These are phyloP conservation scores for Chrysotoxum bicinctum DNA, from an alignment of 2,888 invertebrate genomes.

Conservation along the genomic window DNA sequence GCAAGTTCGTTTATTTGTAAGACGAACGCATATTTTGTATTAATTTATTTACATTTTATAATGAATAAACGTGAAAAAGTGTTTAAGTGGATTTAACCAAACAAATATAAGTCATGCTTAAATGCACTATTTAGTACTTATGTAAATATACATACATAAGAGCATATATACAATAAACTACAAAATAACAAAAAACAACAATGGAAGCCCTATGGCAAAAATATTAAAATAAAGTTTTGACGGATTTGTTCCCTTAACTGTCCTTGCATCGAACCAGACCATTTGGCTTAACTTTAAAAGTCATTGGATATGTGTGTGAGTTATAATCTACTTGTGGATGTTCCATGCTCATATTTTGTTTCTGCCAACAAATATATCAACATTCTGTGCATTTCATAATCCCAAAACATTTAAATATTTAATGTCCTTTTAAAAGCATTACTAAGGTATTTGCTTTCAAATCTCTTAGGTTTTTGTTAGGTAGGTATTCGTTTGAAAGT, in stretches of 20 bases:
- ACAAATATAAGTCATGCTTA: no score
- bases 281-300: slow-evolving; percentile 64
- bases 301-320: slow-evolving; percentile 9
- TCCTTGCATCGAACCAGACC: slow-evolving; percentile 20
- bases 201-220: background rate
- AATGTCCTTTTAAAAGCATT: slow-evolving; percentile 76
- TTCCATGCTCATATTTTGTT: slow-evolving; percentile 18
- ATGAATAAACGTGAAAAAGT: no score
- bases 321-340: slow-evolving; percentile 52
- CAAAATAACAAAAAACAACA: background rate
- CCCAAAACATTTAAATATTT: slow-evolving; percentile 76
- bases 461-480: slow-evolving; percentile 41
- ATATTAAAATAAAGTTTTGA: background rate
- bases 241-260: slow-evolving; percentile 44
- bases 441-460: slow-evolving; percentile 59
- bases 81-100: no score
- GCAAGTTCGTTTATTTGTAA: no score
- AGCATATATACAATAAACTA: no score
- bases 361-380: slow-evolving; percentile 28
- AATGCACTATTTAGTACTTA: no score
- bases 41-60: no score
- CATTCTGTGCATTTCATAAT: slow-evolving; percentile 73
- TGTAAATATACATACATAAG: no score
- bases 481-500: slow-evolving; percentile 5
- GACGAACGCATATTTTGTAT: no score